Conservation (phyloP, 2,888 invertebrate genomes). For the Sycophila texana region DNA sequence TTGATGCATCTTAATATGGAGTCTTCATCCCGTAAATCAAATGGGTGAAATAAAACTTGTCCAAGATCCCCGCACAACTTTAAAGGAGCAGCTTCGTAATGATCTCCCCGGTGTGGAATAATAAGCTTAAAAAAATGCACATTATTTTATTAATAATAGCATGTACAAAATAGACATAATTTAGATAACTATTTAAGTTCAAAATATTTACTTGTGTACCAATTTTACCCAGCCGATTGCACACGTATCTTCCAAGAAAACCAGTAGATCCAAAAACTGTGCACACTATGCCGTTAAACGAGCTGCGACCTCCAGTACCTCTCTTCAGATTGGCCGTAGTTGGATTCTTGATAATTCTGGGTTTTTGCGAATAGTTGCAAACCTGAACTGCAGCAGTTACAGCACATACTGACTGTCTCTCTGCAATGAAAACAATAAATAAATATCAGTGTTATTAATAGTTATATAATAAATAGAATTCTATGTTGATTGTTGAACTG, state of each 20-base stretch:
- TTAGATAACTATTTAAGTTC: background rate
- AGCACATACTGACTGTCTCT: constrained; percentile 60
- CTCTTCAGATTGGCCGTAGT: constrained; percentile 81
- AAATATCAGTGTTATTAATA: constrained; percentile 35
- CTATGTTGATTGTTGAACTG: background rate
- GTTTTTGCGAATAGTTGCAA: constrained; percentile 64
- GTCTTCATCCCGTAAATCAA: constrained; percentile 89
- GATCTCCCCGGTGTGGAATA: constrained; percentile 93
- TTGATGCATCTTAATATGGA: constrained; percentile 89
- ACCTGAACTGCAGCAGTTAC: constrained; percentile 60
- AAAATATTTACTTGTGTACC: constrained; percentile 82
- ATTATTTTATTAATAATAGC: constrained; percentile 25
- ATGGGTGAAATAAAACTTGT: constrained; percentile 93
- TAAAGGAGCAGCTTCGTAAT: constrained; percentile 85
- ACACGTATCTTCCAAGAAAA: constrained; percentile 91
- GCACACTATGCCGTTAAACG: constrained; percentile 97
- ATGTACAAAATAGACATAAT: background rate
- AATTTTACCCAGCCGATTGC: constrained; percentile 91
- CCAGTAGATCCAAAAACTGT: constrained; percentile 98
- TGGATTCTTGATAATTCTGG: constrained; percentile 67
- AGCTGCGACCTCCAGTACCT: constrained; percentile 94
- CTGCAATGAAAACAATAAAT: constrained; percentile 57
- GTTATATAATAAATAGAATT: constrained; percentile 57
- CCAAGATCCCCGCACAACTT: constrained; percentile 96
- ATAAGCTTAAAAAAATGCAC: constrained; percentile 83